Conservation (phyloP, 2,888 invertebrate species). For the Drosophila hawaiiensis region DNA sequence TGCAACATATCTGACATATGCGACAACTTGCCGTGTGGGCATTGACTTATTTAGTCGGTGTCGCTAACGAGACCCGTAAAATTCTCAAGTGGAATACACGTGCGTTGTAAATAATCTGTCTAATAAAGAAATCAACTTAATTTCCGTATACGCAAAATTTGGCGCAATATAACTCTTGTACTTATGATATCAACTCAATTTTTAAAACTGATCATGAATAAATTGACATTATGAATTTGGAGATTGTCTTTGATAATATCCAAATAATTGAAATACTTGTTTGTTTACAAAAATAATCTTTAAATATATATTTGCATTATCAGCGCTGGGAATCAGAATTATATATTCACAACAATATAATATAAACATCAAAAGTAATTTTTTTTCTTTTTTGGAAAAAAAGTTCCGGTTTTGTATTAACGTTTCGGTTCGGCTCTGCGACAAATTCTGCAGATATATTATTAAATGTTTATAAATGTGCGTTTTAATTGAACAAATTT, state of each 20-base stretch:
- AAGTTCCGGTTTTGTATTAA: neutral
- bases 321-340: too few relatives aligned
- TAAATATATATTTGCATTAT: too few relatives aligned
- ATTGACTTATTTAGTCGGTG: conserved; percentile 46
- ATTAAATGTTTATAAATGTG: neutral
- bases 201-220: too few relatives aligned
- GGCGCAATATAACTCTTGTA: neutral
- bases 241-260: too few relatives aligned
- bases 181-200: too few relatives aligned
- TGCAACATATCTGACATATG: conserved; percentile 27
- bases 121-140: neutral
- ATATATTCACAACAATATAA: neutral
- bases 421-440: neutral
- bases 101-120: neutral
- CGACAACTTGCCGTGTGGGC: conserved; percentile 11
- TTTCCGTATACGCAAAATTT: neutral
- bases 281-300: neutral
- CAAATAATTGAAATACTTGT: neutral
- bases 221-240: too few relatives aligned
- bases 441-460: neutral
- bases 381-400: neutral
- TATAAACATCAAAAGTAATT: conserved; percentile 5
- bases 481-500: neutral
- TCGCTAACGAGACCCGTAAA: conserved; percentile 22
- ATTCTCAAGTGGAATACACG: conserved; percentile 19